phyloP scores from a whole-genome alignment of 2,888 invertebrate genomes.

The Plagodis pulveraria region DNA sequence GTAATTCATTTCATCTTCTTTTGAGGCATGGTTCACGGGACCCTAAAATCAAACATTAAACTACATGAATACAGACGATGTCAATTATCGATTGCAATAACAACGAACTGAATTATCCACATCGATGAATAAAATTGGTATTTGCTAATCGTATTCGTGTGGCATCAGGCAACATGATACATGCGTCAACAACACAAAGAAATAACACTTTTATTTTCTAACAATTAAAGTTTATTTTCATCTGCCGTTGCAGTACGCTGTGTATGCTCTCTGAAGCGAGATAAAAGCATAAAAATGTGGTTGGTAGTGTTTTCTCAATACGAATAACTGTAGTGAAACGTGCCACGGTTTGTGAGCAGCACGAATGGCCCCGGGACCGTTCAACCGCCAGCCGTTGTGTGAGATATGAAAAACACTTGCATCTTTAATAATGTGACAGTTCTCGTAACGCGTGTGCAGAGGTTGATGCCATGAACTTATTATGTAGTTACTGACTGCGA shows the following conservation, averaged over 20 bases:
- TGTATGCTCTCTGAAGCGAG: constrained; percentile 68
- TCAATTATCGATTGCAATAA: background rate
- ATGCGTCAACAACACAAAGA: constrained; percentile 23
- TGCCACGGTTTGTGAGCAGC: constrained; percentile 67
- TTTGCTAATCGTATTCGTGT: constrained; percentile 42
- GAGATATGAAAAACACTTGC: constrained; percentile 23
- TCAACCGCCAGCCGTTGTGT: constrained; percentile 39
- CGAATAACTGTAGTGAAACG: constrained; percentile 83
- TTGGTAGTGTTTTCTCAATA: constrained; percentile 68
- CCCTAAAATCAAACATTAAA: no score
- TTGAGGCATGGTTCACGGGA: no score
- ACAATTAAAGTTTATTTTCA: constrained; percentile 54
- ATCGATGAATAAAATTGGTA: constrained; percentile 31
- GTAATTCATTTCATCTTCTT: no score
- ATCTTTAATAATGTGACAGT: constrained; percentile 3
- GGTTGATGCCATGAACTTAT: background rate
- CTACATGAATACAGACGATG: no score
- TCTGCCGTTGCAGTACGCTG: constrained; percentile 37
- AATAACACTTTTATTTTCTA: constrained; percentile 74
- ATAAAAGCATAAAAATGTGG: constrained; percentile 76
- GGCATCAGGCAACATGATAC: constrained; percentile 28
- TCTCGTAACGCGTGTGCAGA: constrained; percentile 1
- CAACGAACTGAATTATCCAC: constrained; percentile 9
- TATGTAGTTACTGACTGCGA: background rate
- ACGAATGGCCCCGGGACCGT: constrained; percentile 47